Evolutionary conservation across 2,797 vertebrate species (phyloP), one percentile per base, ranked within the genome.

Genomic region (Sparus aurata): DNA sequence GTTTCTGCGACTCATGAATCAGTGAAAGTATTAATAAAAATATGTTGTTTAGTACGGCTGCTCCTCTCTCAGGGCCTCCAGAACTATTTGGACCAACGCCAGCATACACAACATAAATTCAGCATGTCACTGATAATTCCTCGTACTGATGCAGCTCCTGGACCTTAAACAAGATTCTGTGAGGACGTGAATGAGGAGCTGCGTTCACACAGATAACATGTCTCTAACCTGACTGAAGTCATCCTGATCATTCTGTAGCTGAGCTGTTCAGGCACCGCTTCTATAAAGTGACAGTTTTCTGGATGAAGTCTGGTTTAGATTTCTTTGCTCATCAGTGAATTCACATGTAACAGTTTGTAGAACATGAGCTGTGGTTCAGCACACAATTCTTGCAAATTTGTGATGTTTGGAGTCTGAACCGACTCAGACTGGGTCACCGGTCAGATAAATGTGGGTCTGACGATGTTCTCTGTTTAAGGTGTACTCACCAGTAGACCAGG

Each of bases 401-500:
- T 27, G 22, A 20, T n/a, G 54, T 58, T 15, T 57, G 64, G 30
- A 53, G 15, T 12, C 9, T 38, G 30, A 47, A 7, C 43, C 13
- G 16, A 47, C 16, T 2, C 16, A 2, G 17, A 27, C 66, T 15
- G 27, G 27, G 20, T 13, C 47, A 15, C 0, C 3, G 45, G 47
- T 4, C 54, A 58, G 54, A 58, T 16, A n/a, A 0, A n/a, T 34
- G 9, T 30, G 62, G 27, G 43, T 17, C 12, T 65, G 47, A 53
- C 9, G 12, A 30, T 6, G 27, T 20, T 0, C 18, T 50, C 1
- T 5, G 23, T 30, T 57, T n/a, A 30, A 20, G 0, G 1, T 22
- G 68, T 60, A 92, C 91, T 87, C 92, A 97, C 97, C 94, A 81
- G 78, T 27, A 86, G 25, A 58, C 97, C 97, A 13, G 96, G 94